Conservation (phyloP, 1,140 invertebrate species). For the Megalonaias nervosa region DNA sequence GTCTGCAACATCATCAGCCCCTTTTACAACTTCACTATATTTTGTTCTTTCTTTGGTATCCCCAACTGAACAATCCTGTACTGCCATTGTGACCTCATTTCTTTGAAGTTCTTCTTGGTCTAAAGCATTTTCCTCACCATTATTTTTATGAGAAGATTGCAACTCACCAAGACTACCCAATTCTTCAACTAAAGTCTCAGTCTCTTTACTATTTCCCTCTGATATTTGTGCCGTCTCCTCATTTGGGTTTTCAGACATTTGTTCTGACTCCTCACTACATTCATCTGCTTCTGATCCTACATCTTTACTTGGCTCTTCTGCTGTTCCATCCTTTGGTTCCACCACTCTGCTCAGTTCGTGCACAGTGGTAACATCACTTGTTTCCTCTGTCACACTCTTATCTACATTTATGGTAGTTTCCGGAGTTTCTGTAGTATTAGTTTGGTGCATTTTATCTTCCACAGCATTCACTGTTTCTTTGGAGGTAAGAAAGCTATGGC, state of each 20-base stretch:
- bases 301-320: slow-evolving; percentile 17
- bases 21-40: neutral
- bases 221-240: no score
- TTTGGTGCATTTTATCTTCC: slow-evolving; percentile 5
- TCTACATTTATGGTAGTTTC: slow-evolving; percentile 30
- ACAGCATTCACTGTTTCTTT: neutral
- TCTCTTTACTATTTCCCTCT: neutral
- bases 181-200: neutral
- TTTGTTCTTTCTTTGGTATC: slow-evolving; percentile 2
- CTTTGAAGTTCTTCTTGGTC: slow-evolving; percentile 1
- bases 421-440: slow-evolving; percentile 4
- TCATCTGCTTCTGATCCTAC: slow-evolving; percentile 35
- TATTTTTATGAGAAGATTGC: neutral
- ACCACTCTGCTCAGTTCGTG: slow-evolving; percentile 43
- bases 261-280: slow-evolving; percentile 1
- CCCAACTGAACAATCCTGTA: neutral
- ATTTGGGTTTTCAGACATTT: no score
- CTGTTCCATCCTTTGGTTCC: slow-evolving; percentile 40
- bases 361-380: slow-evolving; percentile 16
- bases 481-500: neutral
- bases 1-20: slow-evolving; percentile 2
- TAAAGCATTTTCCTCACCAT: neutral
- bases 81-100: neutral
- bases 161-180: neutral
- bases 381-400: slow-evolving; percentile 3